Percentiles rank a stretch among this genome's conserved stretches.
These are phyloP conservation scores for Atta cephalotes DNA, from an alignment of 1,140 invertebrate genomes.

Conservation along the genomic window DNA sequence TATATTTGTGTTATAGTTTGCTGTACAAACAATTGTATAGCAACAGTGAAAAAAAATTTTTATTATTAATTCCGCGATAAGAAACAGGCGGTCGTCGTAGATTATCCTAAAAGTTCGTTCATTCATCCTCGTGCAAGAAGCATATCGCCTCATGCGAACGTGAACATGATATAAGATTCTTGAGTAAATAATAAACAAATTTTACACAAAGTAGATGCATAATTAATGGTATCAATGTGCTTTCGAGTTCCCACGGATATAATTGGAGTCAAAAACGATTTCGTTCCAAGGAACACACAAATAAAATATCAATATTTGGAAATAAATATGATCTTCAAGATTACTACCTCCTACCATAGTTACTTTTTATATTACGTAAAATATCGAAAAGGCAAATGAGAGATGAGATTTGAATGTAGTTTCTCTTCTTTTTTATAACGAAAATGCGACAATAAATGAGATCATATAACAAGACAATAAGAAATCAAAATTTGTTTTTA, in stretches of 20 bases:
- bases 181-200: conserved; percentile 64
- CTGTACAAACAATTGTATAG: background rate
- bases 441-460: conserved; percentile 44
- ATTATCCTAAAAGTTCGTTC: background rate
- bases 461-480: background rate
- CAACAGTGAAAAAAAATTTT: background rate
- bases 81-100: background rate
- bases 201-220: conserved; percentile 33
- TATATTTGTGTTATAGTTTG: background rate
- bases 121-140: conserved; percentile 30
- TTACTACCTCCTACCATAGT: background rate
- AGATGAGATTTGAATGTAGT: background rate
- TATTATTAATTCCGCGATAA: conserved; percentile 1
- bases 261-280: background rate
- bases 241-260: conserved; percentile 25
- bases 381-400: background rate
- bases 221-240: conserved; percentile 23
- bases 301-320: background rate
- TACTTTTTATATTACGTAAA: conserved; percentile 34
- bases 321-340: background rate
- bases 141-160: background rate
- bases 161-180: conserved; percentile 34
- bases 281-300: no score
- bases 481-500: background rate
- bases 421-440: background rate